These are phyloP conservation scores for Myotis planiceps DNA, from an alignment of 2,797 vertebrate species.

Conservation along the genomic window DNA sequence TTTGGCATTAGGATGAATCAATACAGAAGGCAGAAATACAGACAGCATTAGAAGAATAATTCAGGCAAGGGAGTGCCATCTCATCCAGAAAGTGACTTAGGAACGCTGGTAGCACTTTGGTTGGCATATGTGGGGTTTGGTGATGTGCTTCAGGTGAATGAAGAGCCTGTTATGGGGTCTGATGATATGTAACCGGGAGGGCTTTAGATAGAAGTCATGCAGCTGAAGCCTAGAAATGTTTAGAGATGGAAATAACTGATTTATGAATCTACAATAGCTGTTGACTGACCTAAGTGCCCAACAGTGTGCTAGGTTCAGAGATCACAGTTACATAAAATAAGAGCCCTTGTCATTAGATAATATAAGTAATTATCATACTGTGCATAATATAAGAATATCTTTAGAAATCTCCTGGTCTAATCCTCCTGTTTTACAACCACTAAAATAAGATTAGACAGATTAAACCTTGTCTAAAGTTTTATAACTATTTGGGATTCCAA, in stretches of 20 bases:
- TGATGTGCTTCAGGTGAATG: not conserved
- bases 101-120: not conserved
- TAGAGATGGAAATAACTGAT: not conserved
- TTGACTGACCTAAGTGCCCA: not conserved
- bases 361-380: not conserved
- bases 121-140: not conserved
- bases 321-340: not conserved
- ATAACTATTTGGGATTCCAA: not conserved
- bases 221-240: not conserved
- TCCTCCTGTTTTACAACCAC: not conserved
- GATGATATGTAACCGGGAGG: not conserved
- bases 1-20: not conserved
- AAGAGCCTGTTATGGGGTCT: not conserved
- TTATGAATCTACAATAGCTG: not conserved
- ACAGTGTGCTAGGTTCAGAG: not conserved
- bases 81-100: not conserved
- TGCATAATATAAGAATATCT: not conserved
- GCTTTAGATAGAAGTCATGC: not conserved
- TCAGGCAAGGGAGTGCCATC: not conserved
- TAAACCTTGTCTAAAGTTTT: not conserved
- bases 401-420: not conserved
- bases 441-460: not conserved
- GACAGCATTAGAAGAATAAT: not conserved
- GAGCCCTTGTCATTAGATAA: not conserved
- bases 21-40: not conserved